Base-by-base conservation (phyloP, 2,113 vertebrate species). In the Rhinolophus ferrumequinum region DNA sequence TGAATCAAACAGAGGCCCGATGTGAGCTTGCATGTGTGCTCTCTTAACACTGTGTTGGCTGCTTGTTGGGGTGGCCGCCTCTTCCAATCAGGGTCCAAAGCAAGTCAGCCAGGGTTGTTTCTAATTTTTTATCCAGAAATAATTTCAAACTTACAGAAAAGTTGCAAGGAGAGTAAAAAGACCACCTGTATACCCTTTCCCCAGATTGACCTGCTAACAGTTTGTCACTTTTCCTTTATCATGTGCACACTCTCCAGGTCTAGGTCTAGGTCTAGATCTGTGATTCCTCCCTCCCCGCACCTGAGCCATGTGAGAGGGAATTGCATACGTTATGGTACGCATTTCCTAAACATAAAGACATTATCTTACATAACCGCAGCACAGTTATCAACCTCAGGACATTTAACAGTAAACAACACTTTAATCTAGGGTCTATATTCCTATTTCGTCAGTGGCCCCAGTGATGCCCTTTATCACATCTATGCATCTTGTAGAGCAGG, bases 21-120 rank as follows among this genome's bases (percentile, higher is more conserved):
- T 1, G 18, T 8, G 35, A 5, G 54, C 33, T 2, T 2, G 30
- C 4, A 15, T 0, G 2, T 8, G 30, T 1, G 18, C 14, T 52
- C 26, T 41, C 52, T 33, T 2, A 54, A 4, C 6, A 1, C 64
- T 1, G 1, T 9, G 9, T 4, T 0, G 8, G 54, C 33, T 60
- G 28, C 79, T 41, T 9, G 0, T 6, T 6, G 8, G 47, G 30
- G 33, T 2, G 86, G 64, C 14, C 0, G n/a, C 18, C 62, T 12
- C 58, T 19, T 52, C 30, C 38, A 7, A 50, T 7, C 41, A 1
- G 2, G 15, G 26, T 6, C 47, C 21, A 72, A 26, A 41, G 16
- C 69, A 41, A 30, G 62, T 60, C 38, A 56, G 67, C 19, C 38
- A 60, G 9, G 64, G 56, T 3, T 47, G 28, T 58, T 88, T 38